Evolutionary conservation across 2,797 vertebrate genomes (phyloP), one percentile per base, ranked within the genome.

Genomic region (Gymnodraco acuticeps): DNA sequence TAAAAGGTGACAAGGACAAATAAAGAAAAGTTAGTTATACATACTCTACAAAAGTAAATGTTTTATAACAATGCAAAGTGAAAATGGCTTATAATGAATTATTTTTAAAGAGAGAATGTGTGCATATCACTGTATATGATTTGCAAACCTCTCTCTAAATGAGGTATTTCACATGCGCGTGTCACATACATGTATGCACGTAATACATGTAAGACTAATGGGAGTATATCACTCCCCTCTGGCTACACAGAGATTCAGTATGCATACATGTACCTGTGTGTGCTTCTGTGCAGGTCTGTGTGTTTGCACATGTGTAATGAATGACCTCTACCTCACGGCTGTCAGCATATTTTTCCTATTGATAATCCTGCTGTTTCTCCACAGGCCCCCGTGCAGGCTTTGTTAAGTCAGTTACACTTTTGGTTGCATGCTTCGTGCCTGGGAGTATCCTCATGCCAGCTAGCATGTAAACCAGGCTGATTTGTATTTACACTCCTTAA

Each of bases 261-360:
- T 69, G 72, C 60, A 58, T 50, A 48, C 9, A 17, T 65, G 73
- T 50, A 20, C 20, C n/a, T 38, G 52, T 33, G 53, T 23, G 67
- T 59, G 8, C 59, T 4, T 16, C 10, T 42, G 16, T 67, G 52
- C 3, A 41, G 31, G 10, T 23, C n/a, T 8, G 10, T 16, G 50
- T 56, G 63, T 56, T 19, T 52, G 19, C 51, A 68, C 41, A 45
- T 33, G 31, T 62, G 63, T 73, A 75, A 87, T 55, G 17, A 78
- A 87, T 69, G 70, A 81, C 84, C 81, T 83, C 76, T 46, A 61
- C 60, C 76, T 77, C 63, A 16, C 0, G 53, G 77, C 72, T 77
- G 77, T 80, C 78, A 78, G 80, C 67, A 66, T 75, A 27, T 81
- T 80, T 88, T 78, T 76, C 67, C 77, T 55, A 83, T 87, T 87